Evolutionary conservation across 2,888 invertebrate genomes (phyloP).

Genomic region (Athalia cordata): DNA sequence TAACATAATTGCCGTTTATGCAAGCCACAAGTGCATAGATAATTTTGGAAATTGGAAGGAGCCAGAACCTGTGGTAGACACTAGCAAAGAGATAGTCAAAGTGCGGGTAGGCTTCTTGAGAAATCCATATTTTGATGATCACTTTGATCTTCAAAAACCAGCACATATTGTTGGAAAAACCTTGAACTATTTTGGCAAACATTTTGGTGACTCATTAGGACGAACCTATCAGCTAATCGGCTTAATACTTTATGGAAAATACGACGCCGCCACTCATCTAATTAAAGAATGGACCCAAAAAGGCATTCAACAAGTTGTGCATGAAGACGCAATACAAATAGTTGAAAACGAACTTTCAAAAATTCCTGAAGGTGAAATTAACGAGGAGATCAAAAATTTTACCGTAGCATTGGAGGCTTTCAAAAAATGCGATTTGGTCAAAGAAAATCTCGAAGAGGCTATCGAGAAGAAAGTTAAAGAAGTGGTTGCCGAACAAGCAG

Average conservation of each 20-base stretch:
- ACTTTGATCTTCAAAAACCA: constrained; percentile 88
- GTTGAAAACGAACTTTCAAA: constrained; percentile 69
- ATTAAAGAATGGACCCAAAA: constrained; percentile 63
- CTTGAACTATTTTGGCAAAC: constrained; percentile 79
- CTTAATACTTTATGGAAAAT: constrained; percentile 81
- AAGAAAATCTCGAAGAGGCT: constrained; percentile 72
- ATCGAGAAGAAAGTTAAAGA: constrained; percentile 76
- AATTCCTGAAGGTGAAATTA: constrained; percentile 64
- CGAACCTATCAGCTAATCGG: constrained; percentile 81
- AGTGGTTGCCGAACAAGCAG: constrained; percentile 76
- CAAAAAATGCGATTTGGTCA: constrained; percentile 55
- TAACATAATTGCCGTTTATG: constrained; percentile 81
- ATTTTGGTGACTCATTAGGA: constrained; percentile 74
- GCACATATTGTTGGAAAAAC: constrained; percentile 88
- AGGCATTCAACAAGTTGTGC: constrained; percentile 64
- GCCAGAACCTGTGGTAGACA: constrained; percentile 66
- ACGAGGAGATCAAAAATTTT: constrained; percentile 70
- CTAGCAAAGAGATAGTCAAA: constrained; percentile 80
- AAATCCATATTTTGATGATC: constrained; percentile 91
- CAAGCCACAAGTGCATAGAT: constrained; percentile 83
- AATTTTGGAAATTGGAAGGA: constrained; percentile 75
- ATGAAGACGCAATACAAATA: constrained; percentile 70
- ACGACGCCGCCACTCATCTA: constrained; percentile 74
- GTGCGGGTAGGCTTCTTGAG: constrained; percentile 86
- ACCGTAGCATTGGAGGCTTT: constrained; percentile 58